Evolutionary conservation across 2,113 vertebrate genomes (phyloP), one percentile per base, ranked within the genome.

Genomic region (Podarcis muralis): DNA sequence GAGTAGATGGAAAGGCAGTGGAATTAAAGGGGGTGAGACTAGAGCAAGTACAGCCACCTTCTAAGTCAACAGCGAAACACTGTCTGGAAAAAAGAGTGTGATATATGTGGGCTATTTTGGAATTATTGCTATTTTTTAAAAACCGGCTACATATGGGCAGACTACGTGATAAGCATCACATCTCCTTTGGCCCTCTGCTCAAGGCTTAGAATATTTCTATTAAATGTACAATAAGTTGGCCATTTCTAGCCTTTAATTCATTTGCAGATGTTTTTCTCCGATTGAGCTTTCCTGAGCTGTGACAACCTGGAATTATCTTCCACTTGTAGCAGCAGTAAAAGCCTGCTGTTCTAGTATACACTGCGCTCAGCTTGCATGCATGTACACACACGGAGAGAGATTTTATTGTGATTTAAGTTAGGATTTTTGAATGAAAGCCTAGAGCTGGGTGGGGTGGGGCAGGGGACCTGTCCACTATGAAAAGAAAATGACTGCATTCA

Each of bases 241-340:
- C 85, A 2, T n/a, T 85, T 1, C 0, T 32, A 15, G 13, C 18
- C 6, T 0, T 1, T 75, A 72, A 37, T 66, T 82, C 68, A 8
- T 85, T 87, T 87, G 35, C 83, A 65, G 12, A 82, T 62, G 65
- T 92, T 81, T n/a, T 65, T 65, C 53, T 23, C 37, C 80, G 86
- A 85, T n/a, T 43, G 79, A 84, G 72, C 85, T 27, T 37, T 90
- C 90, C 83, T 23, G n/a, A 35, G 53, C n/a, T 81, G 40, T 88
- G 53, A 88, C 69, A 84, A 86, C 40, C 84, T 65, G 69, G 37
- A 1, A 68, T 80, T 87, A 72, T 66, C 76, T 85, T 81, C 81
- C 83, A 53, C 74, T 69, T 40, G 22, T 68, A 65, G 5, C 23
- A 74, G 40, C 2, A 0, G 30, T 72, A 40, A 90, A 90, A 83